phyloP scores from a whole-genome alignment of 2,113 vertebrate species.

The Cranoglanis bouderius region DNA sequence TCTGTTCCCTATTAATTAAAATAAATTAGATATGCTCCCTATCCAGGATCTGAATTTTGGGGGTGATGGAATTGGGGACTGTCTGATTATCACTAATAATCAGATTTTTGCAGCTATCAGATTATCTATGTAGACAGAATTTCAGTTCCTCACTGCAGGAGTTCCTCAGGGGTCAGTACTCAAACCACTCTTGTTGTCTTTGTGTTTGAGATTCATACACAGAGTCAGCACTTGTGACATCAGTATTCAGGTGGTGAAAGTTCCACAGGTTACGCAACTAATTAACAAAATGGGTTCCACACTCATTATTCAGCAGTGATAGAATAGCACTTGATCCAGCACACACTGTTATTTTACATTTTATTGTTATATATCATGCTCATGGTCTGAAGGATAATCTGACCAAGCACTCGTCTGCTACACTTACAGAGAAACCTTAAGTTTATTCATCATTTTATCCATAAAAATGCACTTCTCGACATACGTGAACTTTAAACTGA shows the following conservation, averaged over 20 bases:
- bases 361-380: neutral
- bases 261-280: neutral
- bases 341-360: neutral
- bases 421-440: neutral
- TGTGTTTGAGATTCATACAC: neutral
- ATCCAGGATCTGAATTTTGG: neutral
- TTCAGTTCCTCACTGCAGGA: neutral
- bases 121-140: neutral
- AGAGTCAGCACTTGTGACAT: too few relatives aligned
- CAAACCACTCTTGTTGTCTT: neutral
- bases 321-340: neutral
- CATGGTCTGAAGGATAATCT: neutral
- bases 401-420: neutral
- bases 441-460: neutral
- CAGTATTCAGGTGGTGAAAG: neutral
- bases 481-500: too few relatives aligned
- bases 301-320: neutral
- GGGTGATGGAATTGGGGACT: neutral
- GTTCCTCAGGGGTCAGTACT: neutral
- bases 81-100: neutral
- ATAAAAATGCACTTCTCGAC: neutral
- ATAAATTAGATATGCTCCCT: neutral
- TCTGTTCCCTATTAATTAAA: neutral
- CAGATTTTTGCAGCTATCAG: neutral
- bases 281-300: neutral